phyloP scores from a whole-genome alignment of 1,140 invertebrate species.

The Saccostrea echinata region DNA sequence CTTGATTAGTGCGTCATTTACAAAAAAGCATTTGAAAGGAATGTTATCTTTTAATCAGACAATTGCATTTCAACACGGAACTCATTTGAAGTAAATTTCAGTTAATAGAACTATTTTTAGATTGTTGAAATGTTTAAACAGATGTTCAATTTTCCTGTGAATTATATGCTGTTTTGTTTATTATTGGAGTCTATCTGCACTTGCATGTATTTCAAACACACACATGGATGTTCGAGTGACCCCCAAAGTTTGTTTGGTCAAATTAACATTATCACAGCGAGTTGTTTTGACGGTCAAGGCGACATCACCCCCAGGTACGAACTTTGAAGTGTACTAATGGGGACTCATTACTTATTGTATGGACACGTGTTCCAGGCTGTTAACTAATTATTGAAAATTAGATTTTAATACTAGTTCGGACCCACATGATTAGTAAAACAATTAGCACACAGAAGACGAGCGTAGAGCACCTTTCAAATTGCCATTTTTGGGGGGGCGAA shows the following conservation, averaged over 20 bases:
- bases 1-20: neutral
- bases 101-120: conserved; percentile 23
- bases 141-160: conserved; percentile 25
- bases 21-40: neutral
- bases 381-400: conserved; percentile 18
- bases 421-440: neutral
- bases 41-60: neutral
- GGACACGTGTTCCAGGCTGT: neutral
- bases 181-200: neutral
- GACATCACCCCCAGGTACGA: neutral
- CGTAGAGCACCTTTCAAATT: neutral
- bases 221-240: neutral
- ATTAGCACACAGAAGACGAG: neutral
- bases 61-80: neutral
- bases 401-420: neutral
- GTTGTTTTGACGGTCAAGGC: neutral
- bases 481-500: no score
- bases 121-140: conserved; percentile 36
- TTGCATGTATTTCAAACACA: conserved; percentile 20
- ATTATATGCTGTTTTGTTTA: conserved; percentile 33
- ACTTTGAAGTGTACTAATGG: neutral
- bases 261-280: neutral
- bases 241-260: conserved; percentile 11
- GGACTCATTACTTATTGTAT: neutral
- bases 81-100: conserved; percentile 16